These are phyloP conservation scores for Edolisoma coerulescens DNA, from an alignment of 2,113 vertebrate species.

Conservation along the genomic window DNA sequence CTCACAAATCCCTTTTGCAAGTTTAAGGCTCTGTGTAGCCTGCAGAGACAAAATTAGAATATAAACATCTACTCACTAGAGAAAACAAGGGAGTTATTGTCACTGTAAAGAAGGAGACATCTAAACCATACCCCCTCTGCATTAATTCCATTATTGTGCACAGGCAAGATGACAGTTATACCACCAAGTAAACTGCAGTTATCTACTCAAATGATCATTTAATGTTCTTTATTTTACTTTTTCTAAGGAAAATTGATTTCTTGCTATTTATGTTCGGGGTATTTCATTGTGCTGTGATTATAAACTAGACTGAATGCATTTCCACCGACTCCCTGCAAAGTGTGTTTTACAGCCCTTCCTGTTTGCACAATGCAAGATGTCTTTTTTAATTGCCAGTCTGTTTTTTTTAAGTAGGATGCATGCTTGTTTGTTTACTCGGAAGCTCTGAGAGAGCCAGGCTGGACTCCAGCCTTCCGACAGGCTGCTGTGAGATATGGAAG, in stretches of 20 bases:
- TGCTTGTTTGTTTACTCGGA: slow-evolving; percentile 42
- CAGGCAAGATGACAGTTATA: slow-evolving; percentile 54
- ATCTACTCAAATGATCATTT: slow-evolving; percentile 70
- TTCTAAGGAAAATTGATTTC: slow-evolving; percentile 69
- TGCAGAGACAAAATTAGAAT: slow-evolving; percentile 67
- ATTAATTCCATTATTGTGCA: slow-evolving; percentile 59
- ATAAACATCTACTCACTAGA: slow-evolving; percentile 64
- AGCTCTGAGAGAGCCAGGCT: not conserved
- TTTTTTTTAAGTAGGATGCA: not conserved
- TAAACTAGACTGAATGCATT: slow-evolving; percentile 44
- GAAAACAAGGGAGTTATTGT: slow-evolving; percentile 69
- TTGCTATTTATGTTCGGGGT: slow-evolving; percentile 59
- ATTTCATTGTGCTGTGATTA: slow-evolving; percentile 66
- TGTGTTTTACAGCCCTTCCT: slow-evolving; percentile 33
- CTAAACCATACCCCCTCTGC: slow-evolving; percentile 38
- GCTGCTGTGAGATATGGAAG: not conserved
- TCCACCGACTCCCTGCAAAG: slow-evolving; percentile 43
- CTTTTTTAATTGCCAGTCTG: slow-evolving; percentile 42
- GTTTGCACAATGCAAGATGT: not conserved
- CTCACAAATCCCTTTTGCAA: slow-evolving; percentile 61
- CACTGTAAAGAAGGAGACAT: slow-evolving; percentile 60
- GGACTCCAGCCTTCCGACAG: not conserved
- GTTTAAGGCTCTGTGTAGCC: slow-evolving; percentile 56
- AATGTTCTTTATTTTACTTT: slow-evolving; percentile 68
- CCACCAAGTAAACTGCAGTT: slow-evolving; percentile 59